Evolutionary conservation across 2,888 invertebrate genomes (phyloP).

Genomic region (Atherix ibis): DNA sequence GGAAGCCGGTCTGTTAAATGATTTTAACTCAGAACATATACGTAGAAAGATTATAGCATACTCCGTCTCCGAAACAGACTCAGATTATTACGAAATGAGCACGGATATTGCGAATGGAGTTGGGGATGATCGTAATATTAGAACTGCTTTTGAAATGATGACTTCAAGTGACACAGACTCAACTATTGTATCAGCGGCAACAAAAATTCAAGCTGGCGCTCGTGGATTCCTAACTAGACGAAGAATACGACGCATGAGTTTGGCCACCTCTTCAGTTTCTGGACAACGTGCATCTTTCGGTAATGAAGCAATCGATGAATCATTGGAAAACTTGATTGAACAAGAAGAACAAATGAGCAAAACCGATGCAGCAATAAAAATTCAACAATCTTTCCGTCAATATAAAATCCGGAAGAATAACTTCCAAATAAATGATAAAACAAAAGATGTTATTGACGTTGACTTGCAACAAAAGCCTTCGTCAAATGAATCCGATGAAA

Average conservation of each 20-base stretch:
- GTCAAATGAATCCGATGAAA: too few species aligned
- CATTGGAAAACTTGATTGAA: constrained; percentile 24
- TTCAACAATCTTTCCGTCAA: constrained; percentile 15
- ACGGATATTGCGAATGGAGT: constrained; percentile 8
- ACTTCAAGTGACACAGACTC: constrained; percentile 30
- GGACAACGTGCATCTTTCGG: constrained; percentile 24
- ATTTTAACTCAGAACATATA: constrained; percentile 22
- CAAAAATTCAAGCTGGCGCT: constrained; percentile 28
- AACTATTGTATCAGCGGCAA: constrained; percentile 26
- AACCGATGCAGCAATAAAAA: constrained; percentile 9
- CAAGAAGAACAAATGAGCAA: constrained; percentile 6
- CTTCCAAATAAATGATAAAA: too few species aligned
- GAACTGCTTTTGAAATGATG: constrained; percentile 22
- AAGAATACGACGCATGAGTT: constrained; percentile 19
- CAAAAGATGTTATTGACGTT: too few species aligned
- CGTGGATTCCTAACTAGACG: constrained; percentile 25
- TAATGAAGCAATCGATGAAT: constrained; percentile 28
- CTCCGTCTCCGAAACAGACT: constrained; percentile 27
- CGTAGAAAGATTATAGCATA: constrained; percentile 26
- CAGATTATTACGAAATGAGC: constrained; percentile 20
- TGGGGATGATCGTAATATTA: constrained; percentile 22
- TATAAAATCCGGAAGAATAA: constrained; percentile 14
- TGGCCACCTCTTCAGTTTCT: constrained; percentile 19
- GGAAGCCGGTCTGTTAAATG: constrained; percentile 18
- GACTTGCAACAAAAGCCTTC: too few species aligned